Percentiles rank a stretch among this genome's conserved stretches.
These are phyloP conservation scores for Amniataba percoides DNA, from an alignment of 2,797 vertebrate species.

Conservation along the genomic window DNA sequence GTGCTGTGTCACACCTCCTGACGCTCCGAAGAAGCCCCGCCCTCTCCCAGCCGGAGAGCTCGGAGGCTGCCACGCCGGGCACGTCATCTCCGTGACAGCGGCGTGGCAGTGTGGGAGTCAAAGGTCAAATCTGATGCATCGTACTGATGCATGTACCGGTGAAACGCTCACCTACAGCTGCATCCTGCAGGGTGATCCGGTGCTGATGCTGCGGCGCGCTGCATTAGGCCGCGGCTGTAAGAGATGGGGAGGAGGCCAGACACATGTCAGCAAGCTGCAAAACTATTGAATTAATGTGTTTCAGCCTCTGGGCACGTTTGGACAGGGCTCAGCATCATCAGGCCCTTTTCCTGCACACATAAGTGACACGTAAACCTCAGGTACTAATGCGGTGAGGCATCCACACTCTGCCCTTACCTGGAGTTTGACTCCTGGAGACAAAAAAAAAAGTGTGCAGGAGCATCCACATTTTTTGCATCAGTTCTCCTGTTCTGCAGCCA, in stretches of 20 bases:
- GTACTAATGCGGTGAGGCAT: constrained; percentile 14
- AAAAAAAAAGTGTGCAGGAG: background rate
- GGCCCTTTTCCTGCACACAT: constrained; percentile 21
- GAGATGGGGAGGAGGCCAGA: constrained; percentile 54
- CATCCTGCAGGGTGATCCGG: background rate
- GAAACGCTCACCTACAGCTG: background rate
- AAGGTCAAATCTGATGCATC: constrained; percentile 13
- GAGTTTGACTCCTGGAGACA: background rate
- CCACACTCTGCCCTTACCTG: constrained; percentile 2
- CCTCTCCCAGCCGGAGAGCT: constrained; percentile 39
- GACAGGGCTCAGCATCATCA: constrained; percentile 42
- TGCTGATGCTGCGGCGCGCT: constrained; percentile 35
- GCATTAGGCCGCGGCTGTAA: constrained; percentile 25
- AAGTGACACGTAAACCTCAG: constrained; percentile 27
- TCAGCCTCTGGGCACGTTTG: constrained; percentile 60
- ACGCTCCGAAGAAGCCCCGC: constrained; percentile 68
- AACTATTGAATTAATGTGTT: constrained; percentile 73
- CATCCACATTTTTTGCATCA: background rate
- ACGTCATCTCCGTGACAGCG: no score
- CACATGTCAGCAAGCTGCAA: constrained; percentile 64
- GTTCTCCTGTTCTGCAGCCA: constrained; percentile 5
- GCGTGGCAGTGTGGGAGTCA: background rate
- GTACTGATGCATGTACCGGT: background rate
- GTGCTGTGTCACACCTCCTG: constrained; percentile 83
- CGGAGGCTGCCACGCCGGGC: constrained; percentile 59